phyloP scores from a whole-genome alignment of 35 echinoderm and acorn worm genomes.

The Hemicentrotus pulcherrimus region DNA sequence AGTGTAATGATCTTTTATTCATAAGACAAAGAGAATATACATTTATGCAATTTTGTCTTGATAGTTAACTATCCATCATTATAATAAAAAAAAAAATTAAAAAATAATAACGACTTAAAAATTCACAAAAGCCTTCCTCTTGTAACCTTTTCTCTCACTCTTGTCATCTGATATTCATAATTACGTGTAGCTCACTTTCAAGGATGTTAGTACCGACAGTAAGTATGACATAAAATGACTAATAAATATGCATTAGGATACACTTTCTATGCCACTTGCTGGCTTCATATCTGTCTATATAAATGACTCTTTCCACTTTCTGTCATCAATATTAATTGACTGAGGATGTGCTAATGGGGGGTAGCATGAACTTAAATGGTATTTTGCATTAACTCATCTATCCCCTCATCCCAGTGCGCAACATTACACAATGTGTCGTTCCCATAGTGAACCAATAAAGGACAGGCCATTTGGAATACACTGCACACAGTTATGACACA shows the following conservation, averaged over 20 bases:
- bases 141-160: no score
- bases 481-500: background rate
- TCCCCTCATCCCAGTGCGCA: background rate
- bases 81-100: no score
- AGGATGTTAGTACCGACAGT: background rate
- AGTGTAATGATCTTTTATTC: no score
- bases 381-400: background rate
- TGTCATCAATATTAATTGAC: background rate
- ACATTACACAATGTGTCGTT: background rate
- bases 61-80: no score
- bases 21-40: no score
- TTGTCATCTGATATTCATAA: background rate
- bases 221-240: background rate
- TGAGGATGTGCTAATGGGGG: background rate
- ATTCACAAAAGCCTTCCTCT: no score
- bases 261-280: background rate
- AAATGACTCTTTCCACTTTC: background rate
- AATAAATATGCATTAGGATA: background rate
- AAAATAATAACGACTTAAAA: no score
- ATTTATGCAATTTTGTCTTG: no score
- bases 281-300: background rate
- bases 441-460: background rate
- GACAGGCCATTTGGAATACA: background rate
- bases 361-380: background rate
- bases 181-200: background rate